Evolutionary conservation across 2,888 invertebrate species (phyloP).

Genomic region (Horisme vitalbata): DNA sequence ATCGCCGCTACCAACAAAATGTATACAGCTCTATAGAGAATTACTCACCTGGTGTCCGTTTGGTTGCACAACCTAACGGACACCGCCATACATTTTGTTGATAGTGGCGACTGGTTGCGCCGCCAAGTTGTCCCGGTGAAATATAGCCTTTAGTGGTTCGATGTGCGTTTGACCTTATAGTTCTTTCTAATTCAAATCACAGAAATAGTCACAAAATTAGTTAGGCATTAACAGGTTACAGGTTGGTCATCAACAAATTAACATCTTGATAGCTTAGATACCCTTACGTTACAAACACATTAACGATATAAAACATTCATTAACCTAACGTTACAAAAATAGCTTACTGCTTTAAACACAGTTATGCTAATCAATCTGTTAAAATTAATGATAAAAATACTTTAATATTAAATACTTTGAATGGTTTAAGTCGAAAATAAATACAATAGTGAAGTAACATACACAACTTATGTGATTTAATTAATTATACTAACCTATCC

Average conservation of each 20-base stretch:
- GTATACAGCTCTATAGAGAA: no score
- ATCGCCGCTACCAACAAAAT: no score
- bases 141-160: no score
- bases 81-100: no score
- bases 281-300: slow-evolving; percentile 22
- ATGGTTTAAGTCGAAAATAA: slow-evolving; percentile 15
- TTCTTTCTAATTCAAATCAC: no score
- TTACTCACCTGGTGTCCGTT: no score
- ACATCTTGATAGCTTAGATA: slow-evolving; percentile 11
- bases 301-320: slow-evolving; percentile 59
- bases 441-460: not conserved
- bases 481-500: slow-evolving; percentile 8
- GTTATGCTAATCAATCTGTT: slow-evolving; percentile 30
- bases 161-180: no score
- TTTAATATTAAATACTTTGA: slow-evolving; percentile 14
- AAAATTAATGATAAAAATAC: slow-evolving; percentile 18
- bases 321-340: slow-evolving; percentile 64
- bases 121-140: no score
- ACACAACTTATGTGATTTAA: no score
- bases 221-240: not conserved
- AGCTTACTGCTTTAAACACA: slow-evolving; percentile 58
- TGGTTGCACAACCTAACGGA: no score
- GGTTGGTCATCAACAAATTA: slow-evolving; percentile 17
- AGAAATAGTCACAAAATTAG: slow-evolving; percentile 11
- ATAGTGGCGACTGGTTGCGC: no score